These are phyloP conservation scores for Gulo gulo DNA, from an alignment of 2,113 vertebrate species.

Conservation along the genomic window DNA sequence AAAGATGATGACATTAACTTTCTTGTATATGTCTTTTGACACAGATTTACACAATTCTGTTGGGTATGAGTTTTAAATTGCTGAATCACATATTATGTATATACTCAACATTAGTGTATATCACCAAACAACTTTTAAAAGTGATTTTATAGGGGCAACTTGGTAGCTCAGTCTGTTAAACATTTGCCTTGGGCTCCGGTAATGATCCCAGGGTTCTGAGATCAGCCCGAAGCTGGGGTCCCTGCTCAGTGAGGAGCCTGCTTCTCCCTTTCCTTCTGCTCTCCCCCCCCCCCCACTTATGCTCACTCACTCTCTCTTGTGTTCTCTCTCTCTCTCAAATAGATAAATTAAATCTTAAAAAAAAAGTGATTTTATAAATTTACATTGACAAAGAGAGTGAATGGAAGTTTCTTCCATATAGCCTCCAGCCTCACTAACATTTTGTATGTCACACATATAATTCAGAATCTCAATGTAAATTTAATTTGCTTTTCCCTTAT, in stretches of 20 bases:
- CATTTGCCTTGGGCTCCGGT: too few relatives aligned
- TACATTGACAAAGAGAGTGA: not conserved
- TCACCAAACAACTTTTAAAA: not conserved
- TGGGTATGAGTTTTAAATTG: not conserved
- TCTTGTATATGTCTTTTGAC: not conserved
- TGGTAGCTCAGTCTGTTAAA: too few relatives aligned
- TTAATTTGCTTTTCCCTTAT: not conserved
- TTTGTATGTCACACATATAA: not conserved
- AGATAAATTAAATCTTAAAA: too few relatives aligned
- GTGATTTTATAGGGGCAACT: not conserved
- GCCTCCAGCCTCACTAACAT: too few relatives aligned
- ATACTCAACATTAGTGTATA: not conserved
- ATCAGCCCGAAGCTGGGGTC: too few relatives aligned
- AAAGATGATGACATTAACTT: not conserved
- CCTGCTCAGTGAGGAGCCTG: too few relatives aligned
- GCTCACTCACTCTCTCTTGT: too few relatives aligned
- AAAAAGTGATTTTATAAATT: not conserved
- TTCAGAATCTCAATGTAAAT: not conserved
- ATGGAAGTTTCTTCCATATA: not conserved
- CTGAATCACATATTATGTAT: not conserved
- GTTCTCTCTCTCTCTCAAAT: too few relatives aligned
- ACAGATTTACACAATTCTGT: not conserved
- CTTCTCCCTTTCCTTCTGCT: too few relatives aligned
- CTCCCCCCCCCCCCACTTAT: too few relatives aligned
- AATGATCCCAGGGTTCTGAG: too few relatives aligned